Percentiles rank a stretch among this genome's conserved stretches.
Conservation (phyloP, 2,797 vertebrate genomes). For the Adelosebastes latens region DNA sequence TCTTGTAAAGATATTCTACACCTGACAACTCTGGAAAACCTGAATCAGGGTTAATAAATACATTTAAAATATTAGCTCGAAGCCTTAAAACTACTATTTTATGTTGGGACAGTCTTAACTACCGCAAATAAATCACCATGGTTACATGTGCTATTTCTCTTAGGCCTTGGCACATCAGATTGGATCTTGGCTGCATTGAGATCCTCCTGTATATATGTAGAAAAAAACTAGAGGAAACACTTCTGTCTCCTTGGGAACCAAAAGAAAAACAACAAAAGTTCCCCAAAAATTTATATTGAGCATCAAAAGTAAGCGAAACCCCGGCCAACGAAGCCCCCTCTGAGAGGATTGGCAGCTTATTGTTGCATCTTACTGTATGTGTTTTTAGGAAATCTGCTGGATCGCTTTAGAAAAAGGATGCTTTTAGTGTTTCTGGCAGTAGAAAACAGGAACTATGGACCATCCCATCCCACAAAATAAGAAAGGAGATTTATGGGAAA, state of each 20-base stretch:
- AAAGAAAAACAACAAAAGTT: constrained; percentile 13
- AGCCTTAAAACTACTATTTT: constrained; percentile 11
- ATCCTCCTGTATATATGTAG: not conserved
- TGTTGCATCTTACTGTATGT: not conserved
- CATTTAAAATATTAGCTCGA: constrained; percentile 8
- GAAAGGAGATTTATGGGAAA: constrained; percentile 45
- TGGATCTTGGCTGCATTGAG: constrained; percentile 26
- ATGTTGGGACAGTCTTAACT: not conserved
- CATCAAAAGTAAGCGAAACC: constrained; percentile 10
- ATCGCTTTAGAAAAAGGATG: not conserved
- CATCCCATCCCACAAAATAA: constrained; percentile 13
- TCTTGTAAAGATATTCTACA: constrained; percentile 15
- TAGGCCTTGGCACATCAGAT: constrained; percentile 13
- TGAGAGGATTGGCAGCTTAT: constrained; percentile 1
- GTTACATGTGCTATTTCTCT: constrained; percentile 8
- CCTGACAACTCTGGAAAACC: constrained; percentile 24
- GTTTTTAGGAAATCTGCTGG: constrained; percentile 5
- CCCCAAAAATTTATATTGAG: not conserved
- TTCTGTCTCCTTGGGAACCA: constrained; percentile 1
- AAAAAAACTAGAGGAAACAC: constrained; percentile 21
- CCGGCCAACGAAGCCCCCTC: not conserved
- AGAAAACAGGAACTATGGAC: constrained; percentile 4
- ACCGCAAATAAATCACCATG: constrained; percentile 13
- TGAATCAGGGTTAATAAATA: constrained; percentile 34
- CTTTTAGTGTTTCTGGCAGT: constrained; percentile 20